phyloP scores from a whole-genome alignment of 2,797 vertebrate species.

The Peromyscus aztecus region DNA sequence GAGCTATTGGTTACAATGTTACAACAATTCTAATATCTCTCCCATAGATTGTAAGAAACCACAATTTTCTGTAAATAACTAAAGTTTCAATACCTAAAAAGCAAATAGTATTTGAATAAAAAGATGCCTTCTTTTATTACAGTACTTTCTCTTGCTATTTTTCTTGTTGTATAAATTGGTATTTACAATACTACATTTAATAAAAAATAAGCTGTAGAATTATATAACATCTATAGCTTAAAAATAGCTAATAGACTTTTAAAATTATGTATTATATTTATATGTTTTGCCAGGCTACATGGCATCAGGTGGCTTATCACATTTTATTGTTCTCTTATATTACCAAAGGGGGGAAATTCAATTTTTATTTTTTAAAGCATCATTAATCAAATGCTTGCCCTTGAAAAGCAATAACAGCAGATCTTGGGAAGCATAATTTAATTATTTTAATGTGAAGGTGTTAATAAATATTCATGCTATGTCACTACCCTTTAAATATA shows the following conservation, averaged over 20 bases:
- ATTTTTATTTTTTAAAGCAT: slow-evolving; percentile 85
- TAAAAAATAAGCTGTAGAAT: background rate
- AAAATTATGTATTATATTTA: slow-evolving; percentile 56
- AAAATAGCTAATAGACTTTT: slow-evolving; percentile 50
- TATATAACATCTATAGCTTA: slow-evolving; percentile 42
- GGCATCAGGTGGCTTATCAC: slow-evolving; percentile 64
- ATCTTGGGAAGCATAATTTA: slow-evolving; percentile 85
- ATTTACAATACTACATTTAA: slow-evolving; percentile 20
- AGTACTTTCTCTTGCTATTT: slow-evolving; percentile 62
- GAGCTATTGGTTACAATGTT: slow-evolving; percentile 66
- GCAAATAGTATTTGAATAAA: slow-evolving; percentile 85
- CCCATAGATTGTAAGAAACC: slow-evolving; percentile 80
- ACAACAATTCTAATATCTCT: slow-evolving; percentile 81
- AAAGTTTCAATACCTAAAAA: slow-evolving; percentile 84
- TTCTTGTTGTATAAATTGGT: slow-evolving; percentile 13
- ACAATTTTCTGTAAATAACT: slow-evolving; percentile 83
- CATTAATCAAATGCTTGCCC: slow-evolving; percentile 85
- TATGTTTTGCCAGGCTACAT: background rate
- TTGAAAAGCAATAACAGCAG: slow-evolving; percentile 84
- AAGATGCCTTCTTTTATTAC: slow-evolving; percentile 74
- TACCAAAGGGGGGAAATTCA: slow-evolving; percentile 74
- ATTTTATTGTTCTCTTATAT: slow-evolving; percentile 79
- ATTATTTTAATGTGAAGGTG: slow-evolving; percentile 84
- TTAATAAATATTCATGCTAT: slow-evolving; percentile 85
- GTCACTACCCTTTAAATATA: slow-evolving; percentile 84